Evolutionary conservation across 2,113 vertebrate species (phyloP), one percentile per base, ranked within the genome.

Genomic region (Phaethornis superciliosus): DNA sequence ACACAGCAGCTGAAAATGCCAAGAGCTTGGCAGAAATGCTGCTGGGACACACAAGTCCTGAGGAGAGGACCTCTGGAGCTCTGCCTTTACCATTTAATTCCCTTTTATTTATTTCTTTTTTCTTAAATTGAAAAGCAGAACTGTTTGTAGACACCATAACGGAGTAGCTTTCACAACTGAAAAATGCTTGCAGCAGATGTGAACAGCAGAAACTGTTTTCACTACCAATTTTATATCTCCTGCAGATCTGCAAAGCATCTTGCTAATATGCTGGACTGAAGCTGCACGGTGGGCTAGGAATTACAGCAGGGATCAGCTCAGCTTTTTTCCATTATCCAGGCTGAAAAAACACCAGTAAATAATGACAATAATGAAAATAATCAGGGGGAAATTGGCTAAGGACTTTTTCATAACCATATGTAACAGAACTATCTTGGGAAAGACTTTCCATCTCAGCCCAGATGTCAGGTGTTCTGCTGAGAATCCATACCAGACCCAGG

Each of bases 401-500:
- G 81, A 51, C 28, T 21, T 92, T 64, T 40, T 23, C 78, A 40
- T 1, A 46, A 70, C 46, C 58, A 6, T 6, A 32, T 13, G 46
- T 2, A 56, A 60, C 40, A 18, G 28, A 28, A 35, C 26, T 63
- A 23, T 47, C 81, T 28, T 28, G 62, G 89, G 87, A 87, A 79
- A 81, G 78, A n/a, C 59, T 93, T 71, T 51, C 93, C 75, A 65
- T 60, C 72, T 28, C 94, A 42, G 68, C 22, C 58, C 89, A 91
- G 84, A 68, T 93, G 89, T 79, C 81, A 92, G 85, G 90, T 81
- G 84, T 7, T 11, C 21, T 64, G 55, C 74, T 56, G 52, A 3
- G 26, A 69, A 64, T 12, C 67, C 63, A 33, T 1, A 6, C 40
- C 62, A 40, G 78, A 81, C 32, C 67, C 70, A 19, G 55, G 51